phyloP scores from a whole-genome alignment of 2,888 invertebrate species.

The Ormyrus labotus region DNA sequence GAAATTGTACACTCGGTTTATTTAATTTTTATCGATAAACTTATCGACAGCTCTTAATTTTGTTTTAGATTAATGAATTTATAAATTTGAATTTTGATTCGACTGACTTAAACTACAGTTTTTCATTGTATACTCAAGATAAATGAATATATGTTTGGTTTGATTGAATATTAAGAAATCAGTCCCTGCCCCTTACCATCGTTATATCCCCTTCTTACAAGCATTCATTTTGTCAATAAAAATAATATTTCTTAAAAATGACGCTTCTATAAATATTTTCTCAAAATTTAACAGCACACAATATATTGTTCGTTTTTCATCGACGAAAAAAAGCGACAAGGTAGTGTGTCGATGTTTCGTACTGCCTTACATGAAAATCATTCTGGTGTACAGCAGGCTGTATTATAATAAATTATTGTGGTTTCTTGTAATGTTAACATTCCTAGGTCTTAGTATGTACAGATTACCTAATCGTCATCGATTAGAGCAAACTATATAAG shows the following conservation, averaged over 20 bases:
- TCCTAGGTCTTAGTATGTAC: conserved; percentile 65
- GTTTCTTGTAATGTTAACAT: conserved; percentile 72
- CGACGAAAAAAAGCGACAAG: conserved; percentile 39
- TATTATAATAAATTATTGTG: conserved; percentile 75
- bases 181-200: conserved; percentile 59
- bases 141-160: conserved; percentile 47
- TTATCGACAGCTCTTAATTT: conserved; percentile 11
- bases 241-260: conserved; percentile 56
- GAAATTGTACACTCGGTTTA: conserved; percentile 50
- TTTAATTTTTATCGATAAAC: conserved; percentile 27
- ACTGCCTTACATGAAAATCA: conserved; percentile 70
- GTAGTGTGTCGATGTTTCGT: conserved; percentile 64
- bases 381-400: conserved; percentile 74
- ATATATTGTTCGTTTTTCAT: conserved; percentile 44
- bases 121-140: conserved; percentile 39
- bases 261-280: conserved; percentile 55
- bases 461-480: conserved; percentile 62
- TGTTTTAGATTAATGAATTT: background rate
- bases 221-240: conserved; percentile 59
- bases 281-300: conserved; percentile 54
- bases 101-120: conserved; percentile 44
- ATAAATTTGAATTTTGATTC: conserved; percentile 49
- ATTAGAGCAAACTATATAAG: conserved; percentile 66
- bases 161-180: conserved; percentile 37
- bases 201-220: conserved; percentile 59